A percentile compares a stretch with the other conserved stretches of the same genome.
These are phyloP conservation scores for Xylota segnis DNA, from an alignment of 2,888 invertebrate species.

Conservation along the genomic window DNA sequence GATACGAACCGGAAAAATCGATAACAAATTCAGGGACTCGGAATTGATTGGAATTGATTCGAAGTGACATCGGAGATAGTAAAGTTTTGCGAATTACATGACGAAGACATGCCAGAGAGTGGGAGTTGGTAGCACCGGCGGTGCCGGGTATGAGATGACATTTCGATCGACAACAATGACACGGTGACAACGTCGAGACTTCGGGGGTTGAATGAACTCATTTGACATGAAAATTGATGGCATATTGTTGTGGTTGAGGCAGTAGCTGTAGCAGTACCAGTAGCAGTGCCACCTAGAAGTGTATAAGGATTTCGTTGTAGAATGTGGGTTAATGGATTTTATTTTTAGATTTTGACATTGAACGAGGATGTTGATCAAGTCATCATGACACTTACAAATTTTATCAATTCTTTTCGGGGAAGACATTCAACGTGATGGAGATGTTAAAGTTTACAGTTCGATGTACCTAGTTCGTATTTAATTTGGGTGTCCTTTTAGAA, in stretches of 20 bases:
- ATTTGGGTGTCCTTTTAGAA: no score
- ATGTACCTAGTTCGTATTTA: no score
- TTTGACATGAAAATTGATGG: conserved; percentile 79
- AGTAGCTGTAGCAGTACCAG: not conserved
- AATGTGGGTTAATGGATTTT: conserved; percentile 54
- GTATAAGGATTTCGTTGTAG: not conserved
- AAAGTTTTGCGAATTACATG: conserved; percentile 77
- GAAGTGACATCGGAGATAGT: conserved; percentile 72
- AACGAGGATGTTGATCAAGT: conserved; percentile 31
- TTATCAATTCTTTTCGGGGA: not conserved
- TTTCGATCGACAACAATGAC: conserved; percentile 61
- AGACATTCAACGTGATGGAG: not conserved
- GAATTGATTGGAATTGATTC: conserved; percentile 76
- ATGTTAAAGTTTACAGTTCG: not conserved
- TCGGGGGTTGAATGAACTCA: conserved; percentile 78
- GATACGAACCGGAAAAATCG: conserved; percentile 58
- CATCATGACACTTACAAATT: conserved; percentile 15
- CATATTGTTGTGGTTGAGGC: conserved; percentile 60
- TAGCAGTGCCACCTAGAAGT: not conserved
- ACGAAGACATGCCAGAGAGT: conserved; percentile 70
- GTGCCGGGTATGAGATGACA: conserved; percentile 76
- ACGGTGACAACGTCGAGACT: conserved; percentile 55
- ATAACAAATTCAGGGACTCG: conserved; percentile 67
- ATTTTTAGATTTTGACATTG: conserved; percentile 38
- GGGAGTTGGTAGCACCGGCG: conserved; percentile 61